Conservation (phyloP, 2,888 invertebrate species). For the Rhagonycha fulva region DNA sequence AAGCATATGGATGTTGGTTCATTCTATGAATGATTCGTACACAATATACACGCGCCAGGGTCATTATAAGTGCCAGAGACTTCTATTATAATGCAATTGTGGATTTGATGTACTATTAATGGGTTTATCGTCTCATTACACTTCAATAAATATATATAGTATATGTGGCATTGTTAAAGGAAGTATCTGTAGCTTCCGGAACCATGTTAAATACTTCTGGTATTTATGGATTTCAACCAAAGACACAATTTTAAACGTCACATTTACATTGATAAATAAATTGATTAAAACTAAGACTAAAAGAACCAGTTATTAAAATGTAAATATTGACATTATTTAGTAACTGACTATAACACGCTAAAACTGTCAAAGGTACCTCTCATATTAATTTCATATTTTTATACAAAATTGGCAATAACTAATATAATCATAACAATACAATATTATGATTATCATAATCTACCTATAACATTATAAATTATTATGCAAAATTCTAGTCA, state of each 20-base stretch:
- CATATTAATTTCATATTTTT: neutral
- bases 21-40: slow-evolving; percentile 33
- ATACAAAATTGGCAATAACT: neutral
- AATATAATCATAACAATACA: neutral
- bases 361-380: neutral
- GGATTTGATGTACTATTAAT: slow-evolving; percentile 46
- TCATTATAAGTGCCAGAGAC: slow-evolving; percentile 43
- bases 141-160: slow-evolving; percentile 29
- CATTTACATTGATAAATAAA: neutral
- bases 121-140: slow-evolving; percentile 46
- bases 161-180: slow-evolving; percentile 13
- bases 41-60: slow-evolving; percentile 46
- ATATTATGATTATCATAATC: neutral
- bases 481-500: slow-evolving; percentile 6
- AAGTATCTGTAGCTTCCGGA: slow-evolving; percentile 14
- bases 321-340: neutral
- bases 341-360: neutral
- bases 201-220: slow-evolving; percentile 20
- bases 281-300: neutral
- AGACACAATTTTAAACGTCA: neutral
- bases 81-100: slow-evolving; percentile 48
- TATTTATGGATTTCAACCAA: neutral
- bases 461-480: neutral
- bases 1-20: slow-evolving; percentile 39
- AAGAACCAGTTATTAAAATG: neutral